Base-by-base conservation (phyloP, 2,888 invertebrate species). In the Erpobdella octoculata region DNA sequence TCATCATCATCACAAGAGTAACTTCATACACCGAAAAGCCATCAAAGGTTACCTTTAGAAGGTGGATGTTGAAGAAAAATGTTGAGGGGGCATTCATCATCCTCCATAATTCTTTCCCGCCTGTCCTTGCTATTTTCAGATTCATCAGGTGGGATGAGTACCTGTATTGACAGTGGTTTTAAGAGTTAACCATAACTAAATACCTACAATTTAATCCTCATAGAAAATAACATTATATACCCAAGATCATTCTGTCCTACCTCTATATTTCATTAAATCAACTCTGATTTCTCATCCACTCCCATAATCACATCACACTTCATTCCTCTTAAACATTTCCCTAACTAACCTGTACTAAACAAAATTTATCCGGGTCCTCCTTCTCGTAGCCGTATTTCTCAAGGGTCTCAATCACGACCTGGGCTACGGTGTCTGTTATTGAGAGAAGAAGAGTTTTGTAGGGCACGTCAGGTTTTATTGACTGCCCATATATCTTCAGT, bases 391-490 rank as follows among this genome's bases (percentile, higher is more conserved):
- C 95, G 84, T 98, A 98, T 85, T 98, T 98, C 79, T 93, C 90
- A 74, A 98, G 87, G 88, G 97, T 96, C 86, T 98, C 96, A 76
- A 90, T 87, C 70, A 98, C 92, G 70, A 98, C 94, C 78, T 89
- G 89, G 68, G 91, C 90, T 12, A 96, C 69, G 71, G 90, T 89
- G 85, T 98, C 98, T 73, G 91, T 88, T 70, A 94, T 90, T 25
- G 95, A 94, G 76, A 98, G 87, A 78, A 98, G 86, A 71, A 98
- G 86, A 8, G 97, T 97, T 86, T 98, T 97, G 86, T 99, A 98
- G 67, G 98, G 97, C 80, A 96, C 94, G 85, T 95, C 95, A 78
- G 92, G 91, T 80, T 93, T 92, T 58, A 98, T 86, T 21, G 94
- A 92, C 81, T 94, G 93, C 58, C 98, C 98, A 85, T 97, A 98